Conservation (phyloP, 2,888 invertebrate species). For the Harpalus rubripes region DNA sequence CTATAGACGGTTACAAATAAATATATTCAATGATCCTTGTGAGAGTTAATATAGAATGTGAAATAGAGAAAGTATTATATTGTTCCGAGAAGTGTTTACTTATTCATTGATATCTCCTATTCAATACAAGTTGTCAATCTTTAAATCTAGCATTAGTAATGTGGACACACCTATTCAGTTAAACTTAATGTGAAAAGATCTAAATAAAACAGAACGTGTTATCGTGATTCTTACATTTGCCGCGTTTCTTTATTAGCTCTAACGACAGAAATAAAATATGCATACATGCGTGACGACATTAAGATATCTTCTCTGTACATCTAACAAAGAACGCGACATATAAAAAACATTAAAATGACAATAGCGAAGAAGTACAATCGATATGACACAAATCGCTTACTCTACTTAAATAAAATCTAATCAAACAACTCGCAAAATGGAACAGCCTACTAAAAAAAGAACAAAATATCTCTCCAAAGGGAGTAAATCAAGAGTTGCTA, state of each 20-base stretch:
- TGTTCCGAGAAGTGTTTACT: not conserved
- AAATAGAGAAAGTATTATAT: not conserved
- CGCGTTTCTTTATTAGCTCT: constrained; percentile 53
- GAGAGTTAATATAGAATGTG: not conserved
- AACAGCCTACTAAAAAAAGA: no score
- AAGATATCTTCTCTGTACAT: constrained; percentile 60
- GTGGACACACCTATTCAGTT: constrained; percentile 34
- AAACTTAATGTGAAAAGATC: constrained; percentile 39
- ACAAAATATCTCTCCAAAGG: no score
- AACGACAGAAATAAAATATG: constrained; percentile 61
- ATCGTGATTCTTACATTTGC: constrained; percentile 56
- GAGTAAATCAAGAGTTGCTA: not conserved
- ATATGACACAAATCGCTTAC: constrained; percentile 8
- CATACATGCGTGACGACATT: constrained; percentile 61
- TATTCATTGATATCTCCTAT: constrained; percentile 14
- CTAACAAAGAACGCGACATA: constrained; percentile 59
- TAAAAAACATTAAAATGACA: constrained; percentile 53
- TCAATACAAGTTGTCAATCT: constrained; percentile 15
- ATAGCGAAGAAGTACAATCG: constrained; percentile 51
- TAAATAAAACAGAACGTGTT: constrained; percentile 41
- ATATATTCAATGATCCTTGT: no score
- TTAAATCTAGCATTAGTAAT: constrained; percentile 33
- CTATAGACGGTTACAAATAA: no score
- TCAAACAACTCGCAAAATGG: not conserved
- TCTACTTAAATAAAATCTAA: constrained; percentile 14